These are phyloP conservation scores for Phyllostomus hastatus DNA, from an alignment of 2,113 vertebrate species.

Conservation along the genomic window DNA sequence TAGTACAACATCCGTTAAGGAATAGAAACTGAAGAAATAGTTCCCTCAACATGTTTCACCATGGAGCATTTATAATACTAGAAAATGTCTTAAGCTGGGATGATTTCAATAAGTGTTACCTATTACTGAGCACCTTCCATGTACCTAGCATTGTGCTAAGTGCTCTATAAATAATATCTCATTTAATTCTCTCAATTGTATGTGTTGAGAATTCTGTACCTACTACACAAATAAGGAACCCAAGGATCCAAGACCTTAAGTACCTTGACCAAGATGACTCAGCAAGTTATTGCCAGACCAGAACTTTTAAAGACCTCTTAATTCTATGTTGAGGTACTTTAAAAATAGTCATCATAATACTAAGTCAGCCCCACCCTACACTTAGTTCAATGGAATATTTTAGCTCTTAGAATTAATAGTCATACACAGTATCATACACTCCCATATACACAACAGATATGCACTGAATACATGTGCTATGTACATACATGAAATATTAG, in stretches of 20 bases:
- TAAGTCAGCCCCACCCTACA: background rate
- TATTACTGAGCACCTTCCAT: background rate
- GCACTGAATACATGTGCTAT: background rate
- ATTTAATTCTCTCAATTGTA: background rate
- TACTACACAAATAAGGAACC: background rate
- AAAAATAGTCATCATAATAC: background rate
- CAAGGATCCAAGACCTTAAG: background rate
- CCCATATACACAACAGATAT: background rate
- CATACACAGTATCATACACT: background rate
- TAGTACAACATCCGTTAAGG: background rate
- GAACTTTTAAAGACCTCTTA: constrained; percentile 2
- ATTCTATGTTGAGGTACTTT: background rate
- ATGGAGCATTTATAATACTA: background rate
- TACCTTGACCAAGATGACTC: background rate
- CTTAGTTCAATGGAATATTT: constrained; percentile 10
- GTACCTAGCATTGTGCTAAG: background rate
- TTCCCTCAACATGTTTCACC: background rate
- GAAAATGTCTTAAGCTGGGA: background rate
- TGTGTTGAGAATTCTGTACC: background rate
- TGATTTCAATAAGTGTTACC: background rate
- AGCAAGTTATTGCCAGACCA: background rate
- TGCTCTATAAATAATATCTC: background rate
- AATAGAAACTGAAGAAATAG: background rate
- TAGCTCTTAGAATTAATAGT: constrained; percentile 19
- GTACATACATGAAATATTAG: background rate